Evolutionary conservation across 2,113 vertebrate species (phyloP), one percentile per base, ranked within the genome.

Genomic region (Tringa solitaria): DNA sequence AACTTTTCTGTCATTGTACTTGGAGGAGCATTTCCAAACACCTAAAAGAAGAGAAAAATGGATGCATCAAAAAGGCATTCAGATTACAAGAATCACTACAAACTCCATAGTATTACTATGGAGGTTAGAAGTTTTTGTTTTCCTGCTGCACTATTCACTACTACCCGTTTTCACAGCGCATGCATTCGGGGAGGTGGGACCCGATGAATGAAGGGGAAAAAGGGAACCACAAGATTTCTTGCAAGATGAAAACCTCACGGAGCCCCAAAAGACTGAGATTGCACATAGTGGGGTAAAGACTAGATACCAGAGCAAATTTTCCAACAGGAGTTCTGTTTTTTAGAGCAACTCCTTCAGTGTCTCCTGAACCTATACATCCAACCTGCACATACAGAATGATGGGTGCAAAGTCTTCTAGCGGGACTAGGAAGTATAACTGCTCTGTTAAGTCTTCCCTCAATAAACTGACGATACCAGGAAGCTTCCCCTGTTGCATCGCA

Each of bases 1-100:
- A 99, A 99, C 94, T 99, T 99, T 97, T 99, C 99, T 54, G 97
- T 99, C 99, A 99, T 99, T 91, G 98, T 99, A 98, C 98, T 99
- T 83, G 99, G 99, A 8, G 99, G 99, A 95, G 99, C 99, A 46
- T 99, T 99, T 90, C 99, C 99, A 97, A 99, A 99, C 76, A 99
- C 99, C 99, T 99, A 86, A 65, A 92, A 57, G 30, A 64, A 94
- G 35, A 93, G 59, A 95, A 69, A 88, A 87, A 89, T 1, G 7
- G 33, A 64, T 46, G 32, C 22, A 81, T 93, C 53, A 88, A 41
- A 75, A 64, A 77, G 12, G 53, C 10, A 72, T 10, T 76, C 30
- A 0, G 6, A 30, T 78, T 63, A 68, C 23, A 81, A 67, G 41
- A 37, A 70, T 39, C 60, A 19, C 21, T 65, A 63, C 1, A 2